Base-by-base conservation (phyloP, 2,113 vertebrate genomes). In the Manacus vitellinus region DNA sequence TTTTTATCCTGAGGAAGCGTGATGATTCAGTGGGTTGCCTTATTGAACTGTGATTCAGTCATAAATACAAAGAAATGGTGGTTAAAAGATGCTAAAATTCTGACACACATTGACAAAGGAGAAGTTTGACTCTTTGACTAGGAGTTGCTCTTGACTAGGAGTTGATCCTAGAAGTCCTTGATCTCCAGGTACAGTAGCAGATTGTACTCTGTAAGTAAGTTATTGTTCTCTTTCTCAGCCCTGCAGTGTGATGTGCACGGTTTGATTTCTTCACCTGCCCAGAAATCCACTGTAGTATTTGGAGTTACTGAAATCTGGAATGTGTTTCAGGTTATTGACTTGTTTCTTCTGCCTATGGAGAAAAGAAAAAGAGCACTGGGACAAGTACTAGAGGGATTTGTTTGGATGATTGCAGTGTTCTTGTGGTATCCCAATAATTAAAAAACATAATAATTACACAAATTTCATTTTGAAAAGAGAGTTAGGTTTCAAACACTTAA, bases 31-130 rank as follows among this genome's bases (percentile, higher is more conserved):
- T 96, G 65, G 72, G 47, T 59, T 44, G 2, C 68, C 80, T 85
- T 87, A 85, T 67, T 94, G 88, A 94, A 78, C 47, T 93, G 51
- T 88, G 91, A 96, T 96, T 97, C 80, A 72, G 87, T 90, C 95
- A 74, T 88, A 97, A 95, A 96, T 91, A 92, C 9, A 75, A 89
- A 92, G 77, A 87, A 77, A 47, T 5, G 1, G 31, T 74, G 37
- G 94, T 97, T 93, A 92, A 94, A 91, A 94, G 73, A 91, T 71
- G 37, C 35, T 82, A 70, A 49, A 79, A 63, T 39, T 95, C 56
- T 96, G 93, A 74, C 70, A 54, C 43, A 46, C 11, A 20, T 27
- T 89, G 94, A 65, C 2, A 0, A 89, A 94, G 87, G 54, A 63
- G 37, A 55, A 94, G 44, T 74, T 90, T 35, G 35, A 35, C 35